Evolutionary conservation across 2,113 vertebrate species (phyloP).

Genomic region (Microtus ochrogaster): DNA sequence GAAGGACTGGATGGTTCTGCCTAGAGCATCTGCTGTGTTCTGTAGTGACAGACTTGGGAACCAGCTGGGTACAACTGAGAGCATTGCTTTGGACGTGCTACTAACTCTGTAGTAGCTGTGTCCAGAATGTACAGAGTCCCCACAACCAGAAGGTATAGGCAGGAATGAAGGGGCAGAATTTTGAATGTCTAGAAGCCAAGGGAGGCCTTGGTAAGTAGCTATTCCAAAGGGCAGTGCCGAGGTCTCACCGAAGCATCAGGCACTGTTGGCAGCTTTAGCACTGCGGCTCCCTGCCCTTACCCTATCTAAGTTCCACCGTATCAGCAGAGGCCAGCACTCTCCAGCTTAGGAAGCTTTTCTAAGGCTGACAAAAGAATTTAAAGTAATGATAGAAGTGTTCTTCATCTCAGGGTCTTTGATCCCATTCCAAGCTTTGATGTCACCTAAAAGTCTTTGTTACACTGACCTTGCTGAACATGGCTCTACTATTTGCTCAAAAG

Average conservation of each 20-base stretch:
- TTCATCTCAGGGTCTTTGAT: constrained; percentile 40
- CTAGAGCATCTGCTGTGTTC: background rate
- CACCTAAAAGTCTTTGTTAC: background rate
- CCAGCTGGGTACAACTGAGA: background rate
- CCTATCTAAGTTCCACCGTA: background rate
- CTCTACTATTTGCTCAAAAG: constrained; percentile 33
- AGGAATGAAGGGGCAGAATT: background rate
- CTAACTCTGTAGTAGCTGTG: background rate
- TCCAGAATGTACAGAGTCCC: background rate
- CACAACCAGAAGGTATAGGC: background rate
- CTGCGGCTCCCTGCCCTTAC: background rate
- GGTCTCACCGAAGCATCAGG: background rate
- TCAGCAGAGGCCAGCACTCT: constrained; percentile 39
- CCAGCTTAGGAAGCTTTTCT: background rate
- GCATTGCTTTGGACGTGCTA: no score
- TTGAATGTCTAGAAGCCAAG: background rate
- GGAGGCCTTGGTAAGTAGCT: background rate
- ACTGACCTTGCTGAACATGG: background rate
- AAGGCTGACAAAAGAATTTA: constrained; percentile 16
- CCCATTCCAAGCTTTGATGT: constrained; percentile 45
- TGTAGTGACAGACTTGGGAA: background rate
- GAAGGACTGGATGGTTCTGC: background rate
- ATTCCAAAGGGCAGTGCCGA: background rate
- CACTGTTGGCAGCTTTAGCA: background rate
- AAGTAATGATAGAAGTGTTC: constrained; percentile 23